Base-by-base conservation (phyloP, 2,797 vertebrate species). In the Distichodus sexfasciatus region DNA sequence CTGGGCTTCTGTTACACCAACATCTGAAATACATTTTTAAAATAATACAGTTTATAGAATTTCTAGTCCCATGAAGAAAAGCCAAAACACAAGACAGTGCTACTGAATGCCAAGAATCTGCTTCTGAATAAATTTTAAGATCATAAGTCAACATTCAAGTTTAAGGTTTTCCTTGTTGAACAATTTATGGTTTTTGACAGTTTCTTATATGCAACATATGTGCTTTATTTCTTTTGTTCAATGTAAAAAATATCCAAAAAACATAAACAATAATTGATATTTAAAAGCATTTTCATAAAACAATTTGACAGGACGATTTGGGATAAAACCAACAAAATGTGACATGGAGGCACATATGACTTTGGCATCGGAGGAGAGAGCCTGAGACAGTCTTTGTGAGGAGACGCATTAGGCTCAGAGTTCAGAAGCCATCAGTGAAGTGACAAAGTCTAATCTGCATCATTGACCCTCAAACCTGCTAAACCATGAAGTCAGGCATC, bases 121-220 rank as follows among this genome's bases (percentile, higher is more conserved):
- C 55, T 58, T 41, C 50, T 36, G 35, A 21, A 66, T 75, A 69
- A 47, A 44, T 69, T 64, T 66, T 74, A 68, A 59, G 26, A 73
- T 74, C 72, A 35, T 69, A 74, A 76, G 76, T 81, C 62, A 68
- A 40, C 43, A 23, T 23, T 50, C 72, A 59, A 51, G 26, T 55
- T 58, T 44, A 47, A 77, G 87, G 78, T 81, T 70, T 62, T 62
- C 51, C 50, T 83, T 89, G 89, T 88, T 71, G 74, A 80, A 85
- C 73, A 81, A 89, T 91, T 91, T 89, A 90, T 91, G 69, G 82
- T 79, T 86, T 86, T 79, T 76, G 63, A 47, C 33, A 69, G 4
- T 69, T 74, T 87, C 86, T 79, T 85, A 87, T 83, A 86, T 82
- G 83, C 79, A 87, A 88, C 88, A 92, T 90, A 87, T 90, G 89